Evolutionary conservation across 2,113 vertebrate species (phyloP).

Genomic region (Himantopus leucocephalus): DNA sequence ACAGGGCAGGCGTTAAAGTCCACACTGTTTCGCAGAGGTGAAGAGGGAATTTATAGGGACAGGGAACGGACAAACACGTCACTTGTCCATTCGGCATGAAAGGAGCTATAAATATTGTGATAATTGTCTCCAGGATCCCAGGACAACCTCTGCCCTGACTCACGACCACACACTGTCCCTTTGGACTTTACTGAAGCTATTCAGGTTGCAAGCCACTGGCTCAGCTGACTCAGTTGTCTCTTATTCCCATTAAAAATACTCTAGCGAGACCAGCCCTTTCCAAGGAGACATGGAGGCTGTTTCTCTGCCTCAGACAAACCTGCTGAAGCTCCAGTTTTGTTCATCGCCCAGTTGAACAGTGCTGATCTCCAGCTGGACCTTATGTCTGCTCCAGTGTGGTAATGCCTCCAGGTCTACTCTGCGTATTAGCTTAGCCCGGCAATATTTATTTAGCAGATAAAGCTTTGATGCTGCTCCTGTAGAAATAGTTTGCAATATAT

Average conservation of each 20-base stretch:
- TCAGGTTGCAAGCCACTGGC: not conserved
- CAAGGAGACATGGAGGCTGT: not conserved
- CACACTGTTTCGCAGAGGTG: not conserved
- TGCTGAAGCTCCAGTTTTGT: not conserved
- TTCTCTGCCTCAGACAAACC: not conserved
- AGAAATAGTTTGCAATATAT: not conserved
- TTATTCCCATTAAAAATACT: not conserved
- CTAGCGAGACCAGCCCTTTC: not conserved
- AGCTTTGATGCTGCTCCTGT: not conserved
- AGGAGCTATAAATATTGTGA: constrained; percentile 10
- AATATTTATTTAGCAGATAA: constrained; percentile 39
- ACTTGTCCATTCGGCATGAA: not conserved
- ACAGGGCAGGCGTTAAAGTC: not conserved
- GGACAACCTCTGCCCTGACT: constrained; percentile 39
- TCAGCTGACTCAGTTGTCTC: not conserved
- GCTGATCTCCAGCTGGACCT: not conserved
- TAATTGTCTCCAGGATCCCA: not conserved
- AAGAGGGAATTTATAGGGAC: not conserved
- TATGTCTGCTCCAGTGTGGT: not conserved
- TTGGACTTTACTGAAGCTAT: constrained; percentile 25
- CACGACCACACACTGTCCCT: not conserved
- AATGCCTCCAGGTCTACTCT: not conserved
- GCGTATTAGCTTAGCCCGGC: not conserved
- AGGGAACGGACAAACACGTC: not conserved
- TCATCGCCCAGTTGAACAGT: not conserved